Evolutionary conservation across 2,888 invertebrate genomes (phyloP).

Genomic region (Drosophila cognata): DNA sequence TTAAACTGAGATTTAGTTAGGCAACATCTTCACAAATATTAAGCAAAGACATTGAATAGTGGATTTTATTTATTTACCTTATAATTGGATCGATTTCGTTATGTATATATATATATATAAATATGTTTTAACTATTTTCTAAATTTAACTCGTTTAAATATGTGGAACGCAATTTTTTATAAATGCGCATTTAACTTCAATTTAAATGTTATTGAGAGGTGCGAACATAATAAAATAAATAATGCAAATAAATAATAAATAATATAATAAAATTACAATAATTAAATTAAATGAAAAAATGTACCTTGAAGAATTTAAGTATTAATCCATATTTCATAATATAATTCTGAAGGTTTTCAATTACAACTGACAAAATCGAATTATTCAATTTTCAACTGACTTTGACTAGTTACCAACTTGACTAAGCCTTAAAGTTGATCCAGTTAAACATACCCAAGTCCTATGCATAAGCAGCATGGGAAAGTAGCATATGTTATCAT

Average conservation of each 20-base stretch:
- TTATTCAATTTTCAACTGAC: neutral
- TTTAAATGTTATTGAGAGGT: neutral
- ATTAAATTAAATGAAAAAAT: neutral
- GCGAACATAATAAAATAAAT: neutral
- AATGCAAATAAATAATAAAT: no score
- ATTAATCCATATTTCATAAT: neutral
- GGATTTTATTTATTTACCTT: neutral
- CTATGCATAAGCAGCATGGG: neutral
- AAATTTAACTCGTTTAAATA: neutral
- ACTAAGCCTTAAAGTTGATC: neutral
- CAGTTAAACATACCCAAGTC: neutral
- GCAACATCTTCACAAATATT: slow-evolving; percentile 5
- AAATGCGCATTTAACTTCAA: neutral
- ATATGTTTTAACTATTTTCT: no score
- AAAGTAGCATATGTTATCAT: slow-evolving; percentile 5
- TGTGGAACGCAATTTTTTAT: neutral
- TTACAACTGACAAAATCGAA: neutral
- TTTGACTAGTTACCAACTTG: neutral
- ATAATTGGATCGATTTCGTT: neutral
- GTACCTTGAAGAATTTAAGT: neutral
- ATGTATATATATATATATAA: neutral
- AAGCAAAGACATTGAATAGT: slow-evolving; percentile 6
- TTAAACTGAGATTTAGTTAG: slow-evolving; percentile 9
- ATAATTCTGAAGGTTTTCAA: neutral
- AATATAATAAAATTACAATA: neutral